Base-by-base conservation (phyloP, 2,113 vertebrate genomes). In the Mesitornis unicolor region DNA sequence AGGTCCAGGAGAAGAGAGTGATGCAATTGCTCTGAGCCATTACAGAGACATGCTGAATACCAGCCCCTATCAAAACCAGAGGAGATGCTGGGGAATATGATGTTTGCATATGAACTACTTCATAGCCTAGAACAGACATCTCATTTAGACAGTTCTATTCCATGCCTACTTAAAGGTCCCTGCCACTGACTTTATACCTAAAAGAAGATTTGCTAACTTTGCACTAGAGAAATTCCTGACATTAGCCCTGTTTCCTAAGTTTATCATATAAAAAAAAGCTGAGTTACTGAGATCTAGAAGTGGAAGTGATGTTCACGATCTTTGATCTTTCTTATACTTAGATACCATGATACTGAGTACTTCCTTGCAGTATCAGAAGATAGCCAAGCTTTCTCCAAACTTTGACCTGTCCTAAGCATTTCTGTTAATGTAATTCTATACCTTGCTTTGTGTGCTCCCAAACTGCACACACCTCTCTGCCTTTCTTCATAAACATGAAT, bases 141-240 rank as follows among this genome's bases (percentile, higher is more conserved):
- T 74, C 0, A 0, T n/a, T 36, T 26, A 22, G 35, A 25, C 35
- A 42, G 0, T 59, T 29, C 20, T 64, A 7, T 29, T 59, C 9
- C 33, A 43, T 20, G 6, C 11, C 11, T 56, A 21, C 29, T 76
- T 26, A 64, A 59, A 82, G 48, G 45, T 21, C 11, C n/a, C 21
- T n/a, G 14, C 7, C 16, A 50, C 19, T 28, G n/a, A 63, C 15
- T 8, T 65, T 60, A 21, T 11, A 40, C 1, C 13, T 42, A 35
- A 50, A 80, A 92, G 10, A 92, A 60, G 3, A 38, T 63, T 67
- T 19, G 4, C 8, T 57, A 63, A 15, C 7, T 61, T 84, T 57
- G 17, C 25, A 29, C 28, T 63, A 26, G 17, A 71, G 25, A 93
- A 78, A 35, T 54, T 53, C 36, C 38, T 1, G 5, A 18, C 22